Evolutionary conservation across 2,797 vertebrate genomes (phyloP).

Genomic region (Dromococcyx pavoninus): DNA sequence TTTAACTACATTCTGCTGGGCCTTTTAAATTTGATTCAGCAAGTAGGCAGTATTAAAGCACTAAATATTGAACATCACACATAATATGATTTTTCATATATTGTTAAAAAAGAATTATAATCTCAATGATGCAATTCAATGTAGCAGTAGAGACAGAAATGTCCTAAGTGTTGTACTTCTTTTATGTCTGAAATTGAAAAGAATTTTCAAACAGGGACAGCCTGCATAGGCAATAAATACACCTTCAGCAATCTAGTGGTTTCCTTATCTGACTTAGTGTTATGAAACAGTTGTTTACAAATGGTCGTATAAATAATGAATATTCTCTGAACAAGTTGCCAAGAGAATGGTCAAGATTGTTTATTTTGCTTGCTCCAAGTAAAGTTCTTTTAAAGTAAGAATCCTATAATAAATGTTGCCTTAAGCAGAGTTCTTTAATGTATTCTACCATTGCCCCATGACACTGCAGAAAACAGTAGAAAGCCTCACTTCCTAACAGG

Average conservation of each 20-base stretch:
- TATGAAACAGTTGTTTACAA: not conserved
- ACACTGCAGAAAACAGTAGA: not conserved
- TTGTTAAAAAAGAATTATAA: not conserved
- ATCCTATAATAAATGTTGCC: not conserved
- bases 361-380: not conserved
- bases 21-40: not conserved
- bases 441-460: not conserved
- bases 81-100: not conserved
- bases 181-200: not conserved
- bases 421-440: not conserved
- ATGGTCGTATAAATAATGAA: not conserved
- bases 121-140: not conserved
- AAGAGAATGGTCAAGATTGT: not conserved
- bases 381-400: not conserved
- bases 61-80: not conserved
- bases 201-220: not conserved
- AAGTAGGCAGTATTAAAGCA: not conserved
- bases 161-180: not conserved
- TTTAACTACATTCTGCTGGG: not conserved
- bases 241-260: not conserved
- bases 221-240: not conserved
- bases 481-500: not conserved
- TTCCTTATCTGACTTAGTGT: not conserved
- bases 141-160: not conserved
- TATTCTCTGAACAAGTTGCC: not conserved